Conservation (phyloP, 2,888 invertebrate genomes). For the Pharmacophagus antenor region DNA sequence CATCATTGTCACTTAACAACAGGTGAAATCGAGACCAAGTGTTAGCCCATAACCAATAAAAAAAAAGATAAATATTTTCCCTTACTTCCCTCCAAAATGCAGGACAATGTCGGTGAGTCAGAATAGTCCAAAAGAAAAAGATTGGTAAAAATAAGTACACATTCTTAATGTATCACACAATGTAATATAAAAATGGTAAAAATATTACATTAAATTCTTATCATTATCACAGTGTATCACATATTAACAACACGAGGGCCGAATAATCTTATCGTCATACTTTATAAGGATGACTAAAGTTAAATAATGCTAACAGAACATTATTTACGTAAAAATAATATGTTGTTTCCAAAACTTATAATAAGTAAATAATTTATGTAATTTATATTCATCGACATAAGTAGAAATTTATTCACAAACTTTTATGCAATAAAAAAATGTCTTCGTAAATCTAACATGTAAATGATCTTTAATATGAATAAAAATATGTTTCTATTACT, state of each 20-base stretch:
- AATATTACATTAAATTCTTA: conserved; percentile 6
- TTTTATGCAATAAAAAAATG: not conserved
- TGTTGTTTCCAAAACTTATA: no score
- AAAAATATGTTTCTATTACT: not conserved
- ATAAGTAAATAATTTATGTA: no score
- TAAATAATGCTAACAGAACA: no score
- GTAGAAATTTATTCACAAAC: not conserved
- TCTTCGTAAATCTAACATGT: not conserved
- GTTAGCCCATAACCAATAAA: no score
- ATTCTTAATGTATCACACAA: not conserved
- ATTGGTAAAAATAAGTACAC: conserved; percentile 6
- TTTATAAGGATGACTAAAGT: not conserved
- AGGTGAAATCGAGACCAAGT: no score
- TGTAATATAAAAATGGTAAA: conserved; percentile 1
- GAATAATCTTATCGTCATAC: conserved; percentile 4
- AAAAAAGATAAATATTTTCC: no score
- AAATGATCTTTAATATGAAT: not conserved
- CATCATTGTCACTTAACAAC: no score
- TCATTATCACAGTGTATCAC: conserved; percentile 11
- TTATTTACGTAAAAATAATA: no score
- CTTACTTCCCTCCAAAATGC: no score
- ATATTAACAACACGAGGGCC: not conserved
- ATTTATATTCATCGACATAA: not conserved
- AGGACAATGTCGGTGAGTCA: no score
- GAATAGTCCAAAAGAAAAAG: not conserved